Evolutionary conservation across 35 echinoderm and acorn worm genomes (phyloP), one percentile per base, ranked within the genome.

Genomic region (Holothuria glaberrima): DNA sequence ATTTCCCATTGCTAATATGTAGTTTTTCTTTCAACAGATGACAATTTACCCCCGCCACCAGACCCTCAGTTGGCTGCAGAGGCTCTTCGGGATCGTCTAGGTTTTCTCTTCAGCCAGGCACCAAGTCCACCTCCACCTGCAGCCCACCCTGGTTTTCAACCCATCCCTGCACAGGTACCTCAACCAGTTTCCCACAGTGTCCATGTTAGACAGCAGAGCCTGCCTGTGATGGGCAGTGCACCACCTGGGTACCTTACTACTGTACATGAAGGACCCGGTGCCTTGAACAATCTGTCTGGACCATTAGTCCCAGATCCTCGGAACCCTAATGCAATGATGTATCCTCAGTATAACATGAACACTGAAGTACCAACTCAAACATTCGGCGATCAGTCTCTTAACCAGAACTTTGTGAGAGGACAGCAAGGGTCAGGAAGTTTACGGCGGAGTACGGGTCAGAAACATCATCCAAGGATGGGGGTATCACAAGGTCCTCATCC

Each of bases 71-170:
- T 93, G 48, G 97, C 97, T 12, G 97, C 93, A 12, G 91, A 93
- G 61, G 97, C 97, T 34, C 79, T 99, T 24, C 92, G 90, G 81
- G 85, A 94, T 61, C 78, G 93, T 59, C 88, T 98, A 10, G 96
- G 96, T 7, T 92, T 95, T 46, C 88, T 98, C 26, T 94, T 98
- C 91, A 95, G 91, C 24, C 94, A 95, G 80, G 94, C 86, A 30
- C 93, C 89, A 58, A 91, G 89, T 36, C 80, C 64, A 1, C 86
- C 90, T 65, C 92, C 65, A 14, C 90, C 89, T 67, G 7, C 27
- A 46, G 3, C 50, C 16, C 48, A 81, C 16, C 60, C 76, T 26
- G 2, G 28, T 29, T 56, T 82, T 16, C 48, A 56, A 48, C 79
- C 83, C 6, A 7, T 33, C 30, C 28, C 81, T 36, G 2, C 90